phyloP scores from a whole-genome alignment of 2,888 invertebrate genomes.

The Meiosimyza decipiens region DNA sequence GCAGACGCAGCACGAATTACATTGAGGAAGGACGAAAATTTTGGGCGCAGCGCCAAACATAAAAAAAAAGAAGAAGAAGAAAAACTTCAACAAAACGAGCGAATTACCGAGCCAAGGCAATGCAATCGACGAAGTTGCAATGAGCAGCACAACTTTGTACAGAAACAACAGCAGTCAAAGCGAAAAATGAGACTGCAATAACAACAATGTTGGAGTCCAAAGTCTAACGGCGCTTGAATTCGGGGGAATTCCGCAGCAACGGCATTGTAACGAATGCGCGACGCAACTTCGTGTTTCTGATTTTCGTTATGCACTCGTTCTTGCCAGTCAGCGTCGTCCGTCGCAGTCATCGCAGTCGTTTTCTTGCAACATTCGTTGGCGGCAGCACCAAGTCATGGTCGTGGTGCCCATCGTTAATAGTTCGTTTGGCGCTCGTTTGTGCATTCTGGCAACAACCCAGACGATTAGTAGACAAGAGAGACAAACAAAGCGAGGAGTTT shows the following conservation, averaged over 20 bases:
- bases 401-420: conserved; percentile 22
- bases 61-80: neutral
- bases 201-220: conserved; percentile 45
- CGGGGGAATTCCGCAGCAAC: conserved; percentile 51
- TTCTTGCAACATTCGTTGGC: conserved; percentile 18
- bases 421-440: conserved; percentile 37
- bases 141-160: neutral
- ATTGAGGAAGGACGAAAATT: conserved; percentile 35
- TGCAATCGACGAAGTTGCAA: neutral
- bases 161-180: conserved; percentile 3
- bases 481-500: neutral
- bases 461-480: conserved; percentile 34
- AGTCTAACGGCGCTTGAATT: conserved; percentile 48
- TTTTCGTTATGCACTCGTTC: neutral
- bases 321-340: conserved; percentile 1
- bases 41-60: conserved; percentile 33
- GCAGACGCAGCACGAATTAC: conserved; percentile 20
- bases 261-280: conserved; percentile 15
- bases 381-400: conserved; percentile 9
- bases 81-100: conserved; percentile 6
- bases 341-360: conserved; percentile 6
- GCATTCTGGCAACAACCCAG: conserved; percentile 43
- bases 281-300: conserved; percentile 9
- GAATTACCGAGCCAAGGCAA: conserved; percentile 3
- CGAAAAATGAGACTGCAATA: conserved; percentile 23